Evolutionary conservation across 2,113 vertebrate genomes (phyloP).

Genomic region (Callocephalon fimbriatum): DNA sequence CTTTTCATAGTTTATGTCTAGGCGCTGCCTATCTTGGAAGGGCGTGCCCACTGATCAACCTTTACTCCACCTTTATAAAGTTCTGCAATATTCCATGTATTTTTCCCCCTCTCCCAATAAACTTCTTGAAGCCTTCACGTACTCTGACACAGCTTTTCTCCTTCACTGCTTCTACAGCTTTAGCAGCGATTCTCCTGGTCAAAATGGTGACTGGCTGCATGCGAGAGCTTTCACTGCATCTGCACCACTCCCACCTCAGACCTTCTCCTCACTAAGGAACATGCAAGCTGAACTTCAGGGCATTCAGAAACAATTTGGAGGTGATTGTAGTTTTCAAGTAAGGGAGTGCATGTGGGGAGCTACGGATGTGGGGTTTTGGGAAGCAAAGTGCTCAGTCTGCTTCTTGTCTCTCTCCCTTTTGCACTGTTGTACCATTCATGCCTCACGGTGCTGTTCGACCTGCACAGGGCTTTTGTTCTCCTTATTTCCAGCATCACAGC

Average conservation of each 20-base stretch:
- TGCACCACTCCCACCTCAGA: neutral
- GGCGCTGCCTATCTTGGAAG: neutral
- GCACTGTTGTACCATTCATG: neutral
- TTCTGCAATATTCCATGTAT: neutral
- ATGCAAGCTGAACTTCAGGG: neutral
- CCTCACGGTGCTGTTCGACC: neutral
- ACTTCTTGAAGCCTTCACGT: neutral
- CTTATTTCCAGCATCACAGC: neutral
- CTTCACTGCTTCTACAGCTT: neutral
- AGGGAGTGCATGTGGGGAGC: accelerated
- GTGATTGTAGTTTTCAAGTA: neutral
- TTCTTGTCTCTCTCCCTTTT: neutral
- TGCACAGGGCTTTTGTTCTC: neutral
- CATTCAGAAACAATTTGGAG: neutral
- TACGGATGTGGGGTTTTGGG: neutral
- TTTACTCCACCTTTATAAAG: neutral
- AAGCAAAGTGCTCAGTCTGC: neutral
- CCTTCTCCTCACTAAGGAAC: neutral
- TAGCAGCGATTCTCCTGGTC: neutral
- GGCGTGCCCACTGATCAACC: neutral
- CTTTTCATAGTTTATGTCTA: neutral
- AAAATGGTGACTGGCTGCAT: neutral
- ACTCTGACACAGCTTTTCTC: neutral
- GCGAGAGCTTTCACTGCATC: neutral
- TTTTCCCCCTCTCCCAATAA: neutral